Base-by-base conservation (phyloP, 2,888 invertebrate species). In the Campoplex nolae region DNA sequence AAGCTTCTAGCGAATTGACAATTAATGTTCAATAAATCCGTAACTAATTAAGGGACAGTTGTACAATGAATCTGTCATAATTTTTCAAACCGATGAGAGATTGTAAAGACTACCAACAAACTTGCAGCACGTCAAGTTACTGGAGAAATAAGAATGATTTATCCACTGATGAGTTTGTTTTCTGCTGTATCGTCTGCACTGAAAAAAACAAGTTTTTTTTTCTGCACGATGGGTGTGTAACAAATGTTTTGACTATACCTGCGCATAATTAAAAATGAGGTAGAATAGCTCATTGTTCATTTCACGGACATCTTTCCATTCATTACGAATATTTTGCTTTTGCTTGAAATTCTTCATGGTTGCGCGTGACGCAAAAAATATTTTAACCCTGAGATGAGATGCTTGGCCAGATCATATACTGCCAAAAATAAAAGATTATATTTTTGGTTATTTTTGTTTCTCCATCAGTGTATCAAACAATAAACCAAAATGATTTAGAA, bases 241-340 rank as follows among this genome's bases (percentile, higher is more conserved):
- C 48, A 45, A 32, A 48, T 32, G 48, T 16, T 32, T 9, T 11
- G 48, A 1, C 48, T 48, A 51, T 71, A 42, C 3, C 70, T 79
- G 68, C 28, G 45, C 8, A 45, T 51, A 32, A 54, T 35, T 32
- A 68, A 70, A 56, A 79, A 70, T 23, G n/a, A 56, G 70, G 45
- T 56, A 58, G 23, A 70, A 79, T n/a, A 18, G 6, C 70, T 79
- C 56, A 79, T 79, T 70, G 13, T 45, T 32, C 38, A 6, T 9
- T n/a, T 56, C 45, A 56, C 28, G 56, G 28, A 38, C 56, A 56
- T 70, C n/a, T 56, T 70, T 70, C 32, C 42, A 42, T 42, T 68
- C 8, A 42, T 54, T 54, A 51, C 35, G 28, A 11, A 68, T 42
- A 68, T 67, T 56, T 56, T 28, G 18, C 56, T 68, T 70, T 28